phyloP scores from a whole-genome alignment of 2,888 invertebrate genomes.

The Lasioglossum malachurum region DNA sequence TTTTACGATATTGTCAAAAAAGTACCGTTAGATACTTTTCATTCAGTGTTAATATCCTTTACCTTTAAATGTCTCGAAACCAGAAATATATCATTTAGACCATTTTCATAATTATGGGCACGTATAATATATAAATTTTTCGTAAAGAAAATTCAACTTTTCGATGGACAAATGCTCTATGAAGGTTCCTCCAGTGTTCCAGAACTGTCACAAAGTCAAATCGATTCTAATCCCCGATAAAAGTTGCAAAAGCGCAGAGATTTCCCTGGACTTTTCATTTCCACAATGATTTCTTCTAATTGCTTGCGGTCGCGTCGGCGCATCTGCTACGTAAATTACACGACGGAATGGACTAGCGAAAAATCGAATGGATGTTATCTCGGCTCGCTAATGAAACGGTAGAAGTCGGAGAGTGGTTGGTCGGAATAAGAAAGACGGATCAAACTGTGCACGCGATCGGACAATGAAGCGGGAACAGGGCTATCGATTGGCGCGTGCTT shows the following conservation, averaged over 20 bases:
- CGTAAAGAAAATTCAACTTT: too few species aligned
- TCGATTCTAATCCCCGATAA: background rate
- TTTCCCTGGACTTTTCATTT: background rate
- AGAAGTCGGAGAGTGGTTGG: background rate
- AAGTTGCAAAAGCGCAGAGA: background rate
- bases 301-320: background rate
- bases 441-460: slow-evolving; percentile 24
- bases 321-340: background rate
- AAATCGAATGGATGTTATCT: background rate
- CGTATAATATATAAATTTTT: too few species aligned
- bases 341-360: background rate
- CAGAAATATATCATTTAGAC: too few species aligned
- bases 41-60: too few species aligned
- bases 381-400: background rate
- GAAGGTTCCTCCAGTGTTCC: too few species aligned
- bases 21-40: too few species aligned
- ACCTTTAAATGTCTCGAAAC: too few species aligned
- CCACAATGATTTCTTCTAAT: background rate
- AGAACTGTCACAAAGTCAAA: too few species aligned
- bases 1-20: too few species aligned
- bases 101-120: too few species aligned
- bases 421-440: background rate
- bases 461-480: slow-evolving; percentile 46
- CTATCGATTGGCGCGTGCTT: slow-evolving; percentile 64
- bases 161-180: too few species aligned